Conservation (phyloP, 2,113 vertebrate species). For the Neoarius graeffei region DNA sequence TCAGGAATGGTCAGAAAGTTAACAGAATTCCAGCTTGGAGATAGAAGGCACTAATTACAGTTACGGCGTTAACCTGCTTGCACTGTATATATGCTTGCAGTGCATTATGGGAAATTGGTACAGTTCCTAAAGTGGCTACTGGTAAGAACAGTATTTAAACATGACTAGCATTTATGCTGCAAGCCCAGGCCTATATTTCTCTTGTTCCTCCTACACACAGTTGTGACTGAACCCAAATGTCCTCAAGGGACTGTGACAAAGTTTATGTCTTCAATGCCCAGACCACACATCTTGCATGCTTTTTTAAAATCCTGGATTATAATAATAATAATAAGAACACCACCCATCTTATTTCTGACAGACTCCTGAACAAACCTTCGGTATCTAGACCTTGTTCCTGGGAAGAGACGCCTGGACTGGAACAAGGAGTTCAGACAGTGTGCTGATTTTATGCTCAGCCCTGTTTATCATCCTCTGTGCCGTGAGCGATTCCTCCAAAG, state of each 20-base stretch:
- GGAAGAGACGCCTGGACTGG: not conserved
- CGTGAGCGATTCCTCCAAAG: not conserved
- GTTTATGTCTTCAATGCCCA: not conserved
- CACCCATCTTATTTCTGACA: not conserved
- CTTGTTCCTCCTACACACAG: not conserved
- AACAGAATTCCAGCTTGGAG: not conserved
- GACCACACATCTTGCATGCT: not conserved
- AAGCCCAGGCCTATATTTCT: not conserved
- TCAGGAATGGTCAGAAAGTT: not conserved
- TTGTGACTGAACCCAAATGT: not conserved
- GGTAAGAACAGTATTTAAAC: not conserved
- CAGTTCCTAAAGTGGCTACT: not conserved
- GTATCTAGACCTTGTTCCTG: not conserved
- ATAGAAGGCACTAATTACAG: not conserved
- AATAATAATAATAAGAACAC: not conserved
- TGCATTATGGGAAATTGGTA: not conserved
- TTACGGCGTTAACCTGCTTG: not conserved
- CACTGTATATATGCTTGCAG: too few species aligned
- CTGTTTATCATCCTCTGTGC: not conserved
- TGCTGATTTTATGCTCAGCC: not conserved
- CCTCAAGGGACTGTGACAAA: not conserved
- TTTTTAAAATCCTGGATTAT: not conserved
- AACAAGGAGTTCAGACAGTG: not conserved
- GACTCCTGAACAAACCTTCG: not conserved
- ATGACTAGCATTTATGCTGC: not conserved